These are phyloP conservation scores for Alviniconcha strummeri DNA, from an alignment of 2,888 invertebrate species.

Conservation along the genomic window DNA sequence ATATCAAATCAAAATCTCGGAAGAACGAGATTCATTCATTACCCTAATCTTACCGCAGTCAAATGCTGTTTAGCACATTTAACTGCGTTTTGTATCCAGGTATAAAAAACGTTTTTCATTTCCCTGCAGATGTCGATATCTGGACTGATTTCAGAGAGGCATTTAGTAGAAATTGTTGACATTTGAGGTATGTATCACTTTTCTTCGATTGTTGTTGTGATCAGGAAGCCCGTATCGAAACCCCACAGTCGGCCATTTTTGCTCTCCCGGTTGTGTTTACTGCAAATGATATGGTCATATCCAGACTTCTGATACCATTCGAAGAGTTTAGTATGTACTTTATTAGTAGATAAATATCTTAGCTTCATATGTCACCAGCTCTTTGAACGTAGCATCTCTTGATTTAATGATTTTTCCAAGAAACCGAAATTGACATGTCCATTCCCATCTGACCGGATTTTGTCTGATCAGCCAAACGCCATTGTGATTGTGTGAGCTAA, in stretches of 20 bases:
- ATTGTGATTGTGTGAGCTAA: constrained; percentile 3
- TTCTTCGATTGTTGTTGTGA: constrained; percentile 20
- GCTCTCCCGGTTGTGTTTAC: constrained; percentile 32
- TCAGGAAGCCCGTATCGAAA: constrained; percentile 30
- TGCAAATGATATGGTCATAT: not conserved
- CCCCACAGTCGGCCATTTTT: constrained; percentile 36
- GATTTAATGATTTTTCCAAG: not conserved
- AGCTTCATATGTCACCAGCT: not conserved
- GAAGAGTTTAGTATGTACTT: not conserved
- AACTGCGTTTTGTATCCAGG: constrained; percentile 31
- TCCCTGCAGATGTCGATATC: constrained; percentile 16
- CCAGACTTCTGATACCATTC: constrained; percentile 17
- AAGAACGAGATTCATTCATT: constrained; percentile 39
- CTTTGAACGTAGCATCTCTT: not conserved
- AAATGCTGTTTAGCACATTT: constrained; percentile 36
- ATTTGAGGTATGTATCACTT: constrained; percentile 16
- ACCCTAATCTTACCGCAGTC: constrained; percentile 38
- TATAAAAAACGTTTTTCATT: constrained; percentile 22
- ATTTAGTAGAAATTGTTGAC: not conserved
- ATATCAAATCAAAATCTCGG: constrained; percentile 32
- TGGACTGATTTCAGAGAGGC: constrained; percentile 4
- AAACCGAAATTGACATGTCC: not conserved
- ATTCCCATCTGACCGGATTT: not conserved
- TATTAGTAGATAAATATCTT: not conserved
- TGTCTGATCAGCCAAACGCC: constrained; percentile 14